These are phyloP conservation scores for Circaetus cinerascens DNA, from an alignment of 2,113 vertebrate species.

Conservation along the genomic window DNA sequence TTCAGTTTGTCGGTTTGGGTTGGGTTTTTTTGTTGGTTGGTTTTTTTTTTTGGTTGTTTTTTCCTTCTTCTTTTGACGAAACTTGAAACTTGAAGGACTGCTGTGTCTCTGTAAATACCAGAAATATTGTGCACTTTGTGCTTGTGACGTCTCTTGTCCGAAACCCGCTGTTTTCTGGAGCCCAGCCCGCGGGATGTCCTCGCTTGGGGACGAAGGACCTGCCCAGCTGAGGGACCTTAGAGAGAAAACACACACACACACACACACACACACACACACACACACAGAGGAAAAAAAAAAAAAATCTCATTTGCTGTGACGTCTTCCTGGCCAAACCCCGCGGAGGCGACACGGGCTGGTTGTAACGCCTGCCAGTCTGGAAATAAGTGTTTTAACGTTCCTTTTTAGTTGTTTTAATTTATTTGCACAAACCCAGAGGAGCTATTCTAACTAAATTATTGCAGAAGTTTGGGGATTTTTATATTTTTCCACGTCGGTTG, in stretches of 20 bases:
- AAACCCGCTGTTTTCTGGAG: slow-evolving; percentile 73
- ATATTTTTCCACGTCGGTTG: slow-evolving; percentile 77
- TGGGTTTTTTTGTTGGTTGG: neutral
- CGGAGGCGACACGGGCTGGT: slow-evolving; percentile 32
- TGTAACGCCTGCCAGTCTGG: slow-evolving; percentile 66
- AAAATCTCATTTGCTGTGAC: neutral
- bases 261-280: neutral
- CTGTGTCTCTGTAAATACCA: slow-evolving; percentile 97
- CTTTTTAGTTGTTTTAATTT: slow-evolving; percentile 78
- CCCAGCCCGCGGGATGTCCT: slow-evolving; percentile 45
- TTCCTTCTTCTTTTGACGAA: slow-evolving; percentile 77
- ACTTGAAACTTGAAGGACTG: slow-evolving; percentile 99
- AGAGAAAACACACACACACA: neutral
- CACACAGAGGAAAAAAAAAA: neutral
- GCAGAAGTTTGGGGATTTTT: slow-evolving; percentile 74
- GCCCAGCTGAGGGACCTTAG: slow-evolving; percentile 41
- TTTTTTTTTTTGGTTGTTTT: neutral
- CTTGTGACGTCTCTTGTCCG: slow-evolving; percentile 89
- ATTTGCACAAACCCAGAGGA: slow-evolving; percentile 84
- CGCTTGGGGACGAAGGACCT: neutral
- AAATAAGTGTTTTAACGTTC: slow-evolving; percentile 67
- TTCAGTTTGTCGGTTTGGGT: slow-evolving; percentile 62
- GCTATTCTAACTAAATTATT: slow-evolving; percentile 85
- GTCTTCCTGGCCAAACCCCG: slow-evolving; percentile 41
- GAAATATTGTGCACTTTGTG: slow-evolving; percentile 87